These are phyloP conservation scores for Heteromormyrus szaboi DNA, from an alignment of 2,797 vertebrate species.

Conservation along the genomic window DNA sequence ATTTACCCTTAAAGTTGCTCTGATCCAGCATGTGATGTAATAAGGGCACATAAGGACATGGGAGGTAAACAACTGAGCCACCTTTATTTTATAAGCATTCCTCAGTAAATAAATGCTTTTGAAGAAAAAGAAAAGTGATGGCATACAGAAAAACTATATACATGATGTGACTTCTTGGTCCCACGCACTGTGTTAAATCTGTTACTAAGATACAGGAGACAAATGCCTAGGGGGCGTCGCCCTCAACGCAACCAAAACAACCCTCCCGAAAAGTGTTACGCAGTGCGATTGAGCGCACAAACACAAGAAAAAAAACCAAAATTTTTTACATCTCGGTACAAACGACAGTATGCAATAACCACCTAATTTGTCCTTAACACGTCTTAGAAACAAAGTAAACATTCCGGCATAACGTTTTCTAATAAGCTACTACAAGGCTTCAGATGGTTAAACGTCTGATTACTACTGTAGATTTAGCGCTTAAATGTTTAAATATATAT, in stretches of 20 bases:
- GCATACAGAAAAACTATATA: neutral
- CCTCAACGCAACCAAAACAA: slow-evolving; percentile 15
- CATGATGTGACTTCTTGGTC: slow-evolving; percentile 11
- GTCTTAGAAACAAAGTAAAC: neutral
- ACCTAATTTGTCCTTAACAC: neutral
- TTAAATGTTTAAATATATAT: slow-evolving; percentile 1
- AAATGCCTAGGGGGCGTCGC: slow-evolving; percentile 15
- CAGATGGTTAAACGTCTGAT: neutral
- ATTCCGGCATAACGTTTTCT: neutral
- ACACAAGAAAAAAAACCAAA: neutral
- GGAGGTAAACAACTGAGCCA: neutral
- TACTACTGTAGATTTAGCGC: neutral
- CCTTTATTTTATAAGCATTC: slow-evolving; percentile 8
- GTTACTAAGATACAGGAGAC: slow-evolving; percentile 11
- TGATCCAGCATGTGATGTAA: neutral
- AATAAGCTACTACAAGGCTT: neutral
- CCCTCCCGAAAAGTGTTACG: slow-evolving; percentile 11
- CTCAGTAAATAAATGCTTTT: neutral
- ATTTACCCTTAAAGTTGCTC: neutral
- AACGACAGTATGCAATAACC: neutral
- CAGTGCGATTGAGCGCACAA: slow-evolving; percentile 13
- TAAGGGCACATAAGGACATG: neutral
- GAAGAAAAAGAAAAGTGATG: neutral
- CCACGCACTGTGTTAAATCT: neutral
- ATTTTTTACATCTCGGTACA: neutral